phyloP scores from a whole-genome alignment of 2,797 vertebrate species.

The Danio jaintianensis region DNA sequence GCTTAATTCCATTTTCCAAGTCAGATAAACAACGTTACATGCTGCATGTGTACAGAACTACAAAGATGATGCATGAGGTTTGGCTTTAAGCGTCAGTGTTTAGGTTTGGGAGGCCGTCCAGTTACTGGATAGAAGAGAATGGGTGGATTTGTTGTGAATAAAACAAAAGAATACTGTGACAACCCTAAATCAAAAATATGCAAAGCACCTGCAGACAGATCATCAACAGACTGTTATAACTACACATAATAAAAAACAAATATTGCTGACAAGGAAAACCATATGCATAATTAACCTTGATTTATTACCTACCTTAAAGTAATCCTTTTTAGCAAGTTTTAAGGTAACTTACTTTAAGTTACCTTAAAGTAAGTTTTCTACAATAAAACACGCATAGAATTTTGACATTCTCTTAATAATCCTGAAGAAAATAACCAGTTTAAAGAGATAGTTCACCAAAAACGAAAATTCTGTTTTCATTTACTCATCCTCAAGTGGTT shows the following conservation, averaged over 20 bases:
- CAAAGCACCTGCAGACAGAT: constrained; percentile 8
- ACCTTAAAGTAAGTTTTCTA: no score
- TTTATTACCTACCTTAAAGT: neutral
- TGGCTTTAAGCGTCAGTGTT: constrained; percentile 26
- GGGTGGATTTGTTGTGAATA: constrained; percentile 13
- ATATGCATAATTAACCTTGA: neutral
- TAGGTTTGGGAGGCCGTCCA: neutral
- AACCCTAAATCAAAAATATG: neutral
- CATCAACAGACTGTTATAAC: constrained; percentile 6
- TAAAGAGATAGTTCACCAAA: no score
- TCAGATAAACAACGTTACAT: constrained; percentile 36
- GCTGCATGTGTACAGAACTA: constrained; percentile 36
- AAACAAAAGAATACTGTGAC: constrained; percentile 1
- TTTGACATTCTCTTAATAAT: no score
- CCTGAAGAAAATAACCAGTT: no score
- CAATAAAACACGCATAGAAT: no score
- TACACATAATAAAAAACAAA: constrained; percentile 2
- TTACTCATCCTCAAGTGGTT: no score
- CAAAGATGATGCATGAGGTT: constrained; percentile 28
- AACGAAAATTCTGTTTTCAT: no score
- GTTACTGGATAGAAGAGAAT: neutral
- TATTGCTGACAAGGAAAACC: neutral
- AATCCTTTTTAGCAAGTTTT: no score
- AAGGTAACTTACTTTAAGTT: no score
- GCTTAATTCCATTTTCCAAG: constrained; percentile 24